phyloP scores from a whole-genome alignment of 1,140 invertebrate species.

The Tetramorium parvispinum region DNA sequence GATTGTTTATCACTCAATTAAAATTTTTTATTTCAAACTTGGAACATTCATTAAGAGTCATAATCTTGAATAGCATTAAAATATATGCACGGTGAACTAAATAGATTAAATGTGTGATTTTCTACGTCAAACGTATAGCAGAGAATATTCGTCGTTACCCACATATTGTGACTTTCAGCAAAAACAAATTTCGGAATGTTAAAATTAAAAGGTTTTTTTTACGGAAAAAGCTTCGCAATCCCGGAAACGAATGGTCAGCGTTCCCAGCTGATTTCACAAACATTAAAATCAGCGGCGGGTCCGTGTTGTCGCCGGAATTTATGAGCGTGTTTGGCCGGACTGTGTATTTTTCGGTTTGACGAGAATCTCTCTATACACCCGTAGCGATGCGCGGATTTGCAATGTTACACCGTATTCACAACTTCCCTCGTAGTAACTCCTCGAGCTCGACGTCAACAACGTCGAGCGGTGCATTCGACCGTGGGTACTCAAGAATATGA shows the following conservation, averaged over 20 bases:
- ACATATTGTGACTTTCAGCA: not conserved
- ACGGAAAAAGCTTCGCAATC: not conserved
- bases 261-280: slow-evolving; percentile 52
- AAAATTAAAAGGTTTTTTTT: slow-evolving; percentile 38
- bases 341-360: slow-evolving; percentile 55
- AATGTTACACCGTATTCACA: slow-evolving; percentile 5
- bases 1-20: not conserved
- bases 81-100: not conserved
- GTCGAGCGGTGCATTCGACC: not conserved
- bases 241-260: slow-evolving; percentile 38
- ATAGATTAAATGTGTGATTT: not conserved
- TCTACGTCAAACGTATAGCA: not conserved
- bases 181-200: slow-evolving; percentile 15
- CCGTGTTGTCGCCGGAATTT: slow-evolving; percentile 59
- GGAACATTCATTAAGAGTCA: not conserved
- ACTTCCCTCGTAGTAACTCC: slow-evolving; percentile 37
- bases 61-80: not conserved
- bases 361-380: not conserved
- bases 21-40: not conserved
- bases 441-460: slow-evolving; percentile 37
- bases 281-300: slow-evolving; percentile 53
- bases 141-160: not conserved
- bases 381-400: not conserved
- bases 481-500: not conserved
- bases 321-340: slow-evolving; percentile 68